These are phyloP conservation scores for Probaryconus sp. DNA, from an alignment of 1,140 invertebrate species.

Conservation along the genomic window DNA sequence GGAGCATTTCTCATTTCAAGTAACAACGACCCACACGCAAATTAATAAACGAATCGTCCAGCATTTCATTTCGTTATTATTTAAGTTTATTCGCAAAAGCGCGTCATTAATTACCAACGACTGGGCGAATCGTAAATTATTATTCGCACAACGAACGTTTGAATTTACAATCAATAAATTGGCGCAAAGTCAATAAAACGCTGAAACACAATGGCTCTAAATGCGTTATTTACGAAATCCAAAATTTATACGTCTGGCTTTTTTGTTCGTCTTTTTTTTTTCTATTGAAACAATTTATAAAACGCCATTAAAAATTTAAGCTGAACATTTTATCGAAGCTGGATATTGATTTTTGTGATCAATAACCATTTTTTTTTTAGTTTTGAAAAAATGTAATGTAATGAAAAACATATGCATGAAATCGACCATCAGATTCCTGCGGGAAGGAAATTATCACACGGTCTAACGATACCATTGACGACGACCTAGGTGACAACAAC, in stretches of 20 bases:
- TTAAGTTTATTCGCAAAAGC: background rate
- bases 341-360: too few species aligned
- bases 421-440: too few species aligned
- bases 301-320: slow-evolving; percentile 3
- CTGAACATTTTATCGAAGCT: too few species aligned
- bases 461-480: slow-evolving; percentile 55
- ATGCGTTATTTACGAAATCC: slow-evolving; percentile 9
- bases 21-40: too few species aligned
- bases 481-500: slow-evolving; percentile 51
- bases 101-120: slow-evolving; percentile 2
- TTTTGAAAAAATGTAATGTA: too few species aligned
- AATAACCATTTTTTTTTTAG: too few species aligned
- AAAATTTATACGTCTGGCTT: slow-evolving; percentile 7
- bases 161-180: slow-evolving; percentile 20
- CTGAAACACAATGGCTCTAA: background rate
- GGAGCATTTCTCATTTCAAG: too few species aligned
- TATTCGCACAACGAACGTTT: slow-evolving; percentile 5
- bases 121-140: background rate
- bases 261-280: too few species aligned
- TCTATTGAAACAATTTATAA: too few species aligned
- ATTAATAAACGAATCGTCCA: too few species aligned
- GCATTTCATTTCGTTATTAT: too few species aligned
- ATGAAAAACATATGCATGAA: too few species aligned
- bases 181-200: slow-evolving; percentile 8
- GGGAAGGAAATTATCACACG: slow-evolving; percentile 62